Evolutionary conservation across 2,888 invertebrate species (phyloP).

Genomic region (Agonopterix subpropinquella): DNA sequence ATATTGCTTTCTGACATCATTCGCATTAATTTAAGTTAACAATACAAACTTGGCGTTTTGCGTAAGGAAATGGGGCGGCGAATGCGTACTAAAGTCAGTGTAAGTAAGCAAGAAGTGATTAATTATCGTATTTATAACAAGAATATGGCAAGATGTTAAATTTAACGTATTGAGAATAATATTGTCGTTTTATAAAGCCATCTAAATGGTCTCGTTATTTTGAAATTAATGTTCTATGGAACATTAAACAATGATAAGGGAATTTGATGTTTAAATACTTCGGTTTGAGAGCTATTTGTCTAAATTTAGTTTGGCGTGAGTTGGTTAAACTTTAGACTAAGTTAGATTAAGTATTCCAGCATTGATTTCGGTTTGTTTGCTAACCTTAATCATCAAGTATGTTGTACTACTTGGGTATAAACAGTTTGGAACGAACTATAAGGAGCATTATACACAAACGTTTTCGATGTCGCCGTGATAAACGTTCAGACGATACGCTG

Average conservation of each 20-base stretch:
- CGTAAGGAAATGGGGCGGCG: conserved; percentile 32
- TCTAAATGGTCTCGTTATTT: background rate
- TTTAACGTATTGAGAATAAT: conserved; percentile 13
- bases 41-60: conserved; percentile 50
- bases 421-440: too few species aligned
- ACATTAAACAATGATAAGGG: background rate
- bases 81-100: conserved; percentile 17
- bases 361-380: too few species aligned
- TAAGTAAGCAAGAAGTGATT: conserved; percentile 22
- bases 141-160: conserved; percentile 14
- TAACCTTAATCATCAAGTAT: too few species aligned
- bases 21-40: conserved; percentile 59
- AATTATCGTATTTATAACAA: conserved; percentile 23
- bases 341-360: too few species aligned
- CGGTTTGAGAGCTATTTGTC: background rate
- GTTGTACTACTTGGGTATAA: too few species aligned
- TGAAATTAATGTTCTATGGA: background rate
- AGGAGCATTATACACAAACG: too few species aligned
- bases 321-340: too few species aligned
- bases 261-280: background rate
- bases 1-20: conserved; percentile 49
- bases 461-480: too few species aligned
- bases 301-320: too few species aligned
- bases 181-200: conserved; percentile 5
- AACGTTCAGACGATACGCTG: too few species aligned